phyloP scores from a whole-genome alignment of 2,797 vertebrate species.

The Manis pentadactyla region DNA sequence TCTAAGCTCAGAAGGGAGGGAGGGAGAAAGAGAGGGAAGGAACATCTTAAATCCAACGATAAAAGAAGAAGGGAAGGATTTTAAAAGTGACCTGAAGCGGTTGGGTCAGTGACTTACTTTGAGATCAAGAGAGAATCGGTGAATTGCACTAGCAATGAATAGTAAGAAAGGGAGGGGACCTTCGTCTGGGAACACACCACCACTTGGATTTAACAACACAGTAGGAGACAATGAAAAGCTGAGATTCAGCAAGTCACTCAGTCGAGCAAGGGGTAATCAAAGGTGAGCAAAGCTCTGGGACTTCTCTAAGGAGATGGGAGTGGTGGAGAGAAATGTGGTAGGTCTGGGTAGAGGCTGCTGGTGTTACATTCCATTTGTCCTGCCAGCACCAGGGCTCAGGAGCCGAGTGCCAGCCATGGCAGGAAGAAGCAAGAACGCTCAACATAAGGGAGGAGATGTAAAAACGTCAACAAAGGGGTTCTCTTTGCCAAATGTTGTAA shows the following conservation, averaged over 20 bases:
- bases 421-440: slow-evolving; percentile 41
- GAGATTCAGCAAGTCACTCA: background rate
- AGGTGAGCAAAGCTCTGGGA: background rate
- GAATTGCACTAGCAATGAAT: background rate
- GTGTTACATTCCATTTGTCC: background rate
- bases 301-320: background rate
- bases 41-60: background rate
- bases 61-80: background rate
- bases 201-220: background rate
- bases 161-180: background rate
- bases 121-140: background rate
- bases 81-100: background rate
- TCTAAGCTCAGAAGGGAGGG: background rate
- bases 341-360: background rate
- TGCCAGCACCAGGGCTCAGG: background rate
- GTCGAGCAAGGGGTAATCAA: background rate
- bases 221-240: background rate
- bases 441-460: background rate
- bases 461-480: background rate
- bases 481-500: slow-evolving; percentile 62
- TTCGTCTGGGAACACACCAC: background rate
- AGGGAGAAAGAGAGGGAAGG: background rate
- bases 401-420: background rate
- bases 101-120: background rate
- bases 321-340: too few species aligned